phyloP scores from a whole-genome alignment of 1,140 invertebrate species.

The Thaumetopoea pityocampa region DNA sequence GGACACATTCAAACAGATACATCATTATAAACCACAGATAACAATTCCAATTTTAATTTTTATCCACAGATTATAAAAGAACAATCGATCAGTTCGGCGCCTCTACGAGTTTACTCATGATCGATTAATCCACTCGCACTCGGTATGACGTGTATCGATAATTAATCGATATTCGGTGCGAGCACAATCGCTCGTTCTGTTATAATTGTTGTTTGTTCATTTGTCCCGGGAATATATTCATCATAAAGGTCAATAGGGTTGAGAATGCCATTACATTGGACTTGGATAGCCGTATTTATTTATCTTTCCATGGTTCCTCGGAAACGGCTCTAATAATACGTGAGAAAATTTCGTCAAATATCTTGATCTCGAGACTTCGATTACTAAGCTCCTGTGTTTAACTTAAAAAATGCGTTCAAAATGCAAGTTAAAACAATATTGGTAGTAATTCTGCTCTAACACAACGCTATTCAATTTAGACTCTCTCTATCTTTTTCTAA shows the following conservation, averaged over 20 bases:
- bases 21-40: slow-evolving; percentile 22
- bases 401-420: too few species aligned
- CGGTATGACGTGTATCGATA: slow-evolving; percentile 34
- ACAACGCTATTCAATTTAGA: too few species aligned
- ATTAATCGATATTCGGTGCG: slow-evolving; percentile 32
- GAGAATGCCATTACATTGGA: slow-evolving; percentile 34
- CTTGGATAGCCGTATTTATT: too few species aligned
- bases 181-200: slow-evolving; percentile 14
- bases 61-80: slow-evolving; percentile 31
- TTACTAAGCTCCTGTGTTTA: too few species aligned
- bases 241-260: slow-evolving; percentile 7
- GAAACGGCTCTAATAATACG: too few species aligned
- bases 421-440: too few species aligned
- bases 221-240: slow-evolving; percentile 10
- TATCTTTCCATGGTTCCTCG: too few species aligned
- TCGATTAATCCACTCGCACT: slow-evolving; percentile 37
- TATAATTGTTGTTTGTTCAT: slow-evolving; percentile 18
- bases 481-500: too few species aligned
- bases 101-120: slow-evolving; percentile 27
- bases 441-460: too few species aligned
- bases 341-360: too few species aligned
- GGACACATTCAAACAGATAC: slow-evolving; percentile 15
- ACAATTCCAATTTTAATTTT: slow-evolving; percentile 42
- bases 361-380: too few species aligned
- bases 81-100: slow-evolving; percentile 45